Evolutionary conservation across 1,140 invertebrate species (phyloP).

Genomic region (Drosophila sucinea): DNA sequence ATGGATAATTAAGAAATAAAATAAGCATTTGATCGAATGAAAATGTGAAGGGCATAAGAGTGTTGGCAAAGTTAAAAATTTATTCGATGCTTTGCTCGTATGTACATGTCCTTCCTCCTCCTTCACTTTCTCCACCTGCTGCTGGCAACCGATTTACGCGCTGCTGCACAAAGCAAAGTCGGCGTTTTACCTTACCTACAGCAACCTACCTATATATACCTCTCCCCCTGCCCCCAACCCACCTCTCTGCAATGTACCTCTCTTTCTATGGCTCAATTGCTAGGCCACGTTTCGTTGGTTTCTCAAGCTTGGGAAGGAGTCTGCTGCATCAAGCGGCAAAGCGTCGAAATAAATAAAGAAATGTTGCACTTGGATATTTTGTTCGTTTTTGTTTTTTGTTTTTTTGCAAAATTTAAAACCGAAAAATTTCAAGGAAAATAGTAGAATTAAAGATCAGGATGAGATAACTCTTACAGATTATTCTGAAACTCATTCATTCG

Average conservation of each 20-base stretch:
- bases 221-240: background rate
- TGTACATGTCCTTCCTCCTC: background rate
- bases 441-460: background rate
- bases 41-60: background rate
- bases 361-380: conserved; percentile 51
- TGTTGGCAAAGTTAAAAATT: background rate
- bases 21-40: no score
- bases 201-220: no score
- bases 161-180: conserved; percentile 79
- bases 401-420: no score
- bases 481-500: conserved; percentile 6
- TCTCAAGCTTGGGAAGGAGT: conserved; percentile 32
- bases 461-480: background rate
- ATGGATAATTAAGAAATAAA: no score
- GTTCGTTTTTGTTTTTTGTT: no score
- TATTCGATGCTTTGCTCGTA: background rate
- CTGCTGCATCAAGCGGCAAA: conserved; percentile 32
- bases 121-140: conserved; percentile 11
- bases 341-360: conserved; percentile 62
- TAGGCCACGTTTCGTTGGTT: conserved; percentile 52
- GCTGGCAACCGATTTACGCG: conserved; percentile 59
- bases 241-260: background rate
- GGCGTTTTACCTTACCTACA: conserved; percentile 49
- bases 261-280: conserved; percentile 52
- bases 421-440: background rate